Evolutionary conservation across 2,888 invertebrate genomes (phyloP).

Genomic region (Pilophorus perplexus): DNA sequence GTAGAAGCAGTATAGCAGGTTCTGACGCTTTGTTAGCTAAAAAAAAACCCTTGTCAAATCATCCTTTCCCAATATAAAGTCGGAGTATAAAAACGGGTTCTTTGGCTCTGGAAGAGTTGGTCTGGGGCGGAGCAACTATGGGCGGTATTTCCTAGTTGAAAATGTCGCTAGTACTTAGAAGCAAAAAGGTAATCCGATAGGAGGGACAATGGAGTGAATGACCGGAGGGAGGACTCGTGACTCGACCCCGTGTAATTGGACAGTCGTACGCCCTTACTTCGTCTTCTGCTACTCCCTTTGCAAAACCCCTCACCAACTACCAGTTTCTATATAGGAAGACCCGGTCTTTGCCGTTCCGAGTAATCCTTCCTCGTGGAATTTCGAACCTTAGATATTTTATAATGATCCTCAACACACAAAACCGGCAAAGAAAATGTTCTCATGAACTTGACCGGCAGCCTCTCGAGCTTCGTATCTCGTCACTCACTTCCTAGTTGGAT

Average conservation of each 20-base stretch:
- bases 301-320: background rate
- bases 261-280: constrained; percentile 14
- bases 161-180: too few species aligned
- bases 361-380: constrained; percentile 12
- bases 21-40: too few species aligned
- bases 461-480: background rate
- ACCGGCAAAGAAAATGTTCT: constrained; percentile 17
- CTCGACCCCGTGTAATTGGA: constrained; percentile 21
- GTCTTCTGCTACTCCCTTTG: background rate
- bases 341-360: constrained; percentile 14
- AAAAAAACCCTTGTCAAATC: too few species aligned
- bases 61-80: too few species aligned
- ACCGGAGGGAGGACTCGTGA: constrained; percentile 14
- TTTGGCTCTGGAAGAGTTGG: too few species aligned
- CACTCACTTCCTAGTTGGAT: constrained; percentile 10
- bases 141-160: too few species aligned
- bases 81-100: too few species aligned
- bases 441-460: constrained; percentile 24
- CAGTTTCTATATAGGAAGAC: constrained; percentile 22
- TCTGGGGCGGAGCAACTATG: too few species aligned
- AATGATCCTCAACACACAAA: background rate
- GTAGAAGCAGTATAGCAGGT: too few species aligned
- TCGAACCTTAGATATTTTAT: constrained; percentile 16
- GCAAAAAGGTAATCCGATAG: background rate
- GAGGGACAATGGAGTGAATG: background rate